Evolutionary conservation across 1,140 invertebrate species (phyloP).

Genomic region (Drosophila sturtevanti): DNA sequence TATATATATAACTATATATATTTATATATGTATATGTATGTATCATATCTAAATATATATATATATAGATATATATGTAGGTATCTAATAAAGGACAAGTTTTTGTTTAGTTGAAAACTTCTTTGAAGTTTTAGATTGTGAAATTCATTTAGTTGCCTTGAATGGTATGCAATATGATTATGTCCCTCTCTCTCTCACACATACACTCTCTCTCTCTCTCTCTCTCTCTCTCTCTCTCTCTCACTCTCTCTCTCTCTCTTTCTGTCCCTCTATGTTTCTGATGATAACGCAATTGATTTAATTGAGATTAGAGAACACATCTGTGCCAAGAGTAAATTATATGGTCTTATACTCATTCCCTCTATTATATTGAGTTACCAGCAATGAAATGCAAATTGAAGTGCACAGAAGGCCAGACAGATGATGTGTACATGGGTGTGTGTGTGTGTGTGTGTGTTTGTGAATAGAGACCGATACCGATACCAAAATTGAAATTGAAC

Average conservation of each 20-base stretch:
- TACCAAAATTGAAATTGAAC: neutral
- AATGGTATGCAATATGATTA: neutral
- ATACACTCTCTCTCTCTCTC: no score
- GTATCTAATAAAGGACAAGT: no score
- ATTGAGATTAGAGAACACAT: conserved; percentile 41
- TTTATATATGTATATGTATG: no score
- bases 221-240: no score
- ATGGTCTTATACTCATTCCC: conserved; percentile 1
- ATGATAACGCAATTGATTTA: conserved; percentile 46
- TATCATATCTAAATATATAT: no score
- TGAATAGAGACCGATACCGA: conserved; percentile 1
- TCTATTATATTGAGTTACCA: conserved; percentile 17
- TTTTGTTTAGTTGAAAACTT: no score
- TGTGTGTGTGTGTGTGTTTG: no score
- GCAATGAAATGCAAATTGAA: conserved; percentile 56
- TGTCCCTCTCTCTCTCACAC: neutral
- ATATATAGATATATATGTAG: no score
- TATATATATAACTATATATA: no score
- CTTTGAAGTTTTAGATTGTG: neutral
- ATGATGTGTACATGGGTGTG: neutral
- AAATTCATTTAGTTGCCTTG: conserved; percentile 4
- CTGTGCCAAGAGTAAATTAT: conserved; percentile 18
- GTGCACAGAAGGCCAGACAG: conserved; percentile 39
- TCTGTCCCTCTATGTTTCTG: neutral
- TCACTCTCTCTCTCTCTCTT: no score